Base-by-base conservation (phyloP, 1,140 invertebrate species). In the Drosophila repleta region DNA sequence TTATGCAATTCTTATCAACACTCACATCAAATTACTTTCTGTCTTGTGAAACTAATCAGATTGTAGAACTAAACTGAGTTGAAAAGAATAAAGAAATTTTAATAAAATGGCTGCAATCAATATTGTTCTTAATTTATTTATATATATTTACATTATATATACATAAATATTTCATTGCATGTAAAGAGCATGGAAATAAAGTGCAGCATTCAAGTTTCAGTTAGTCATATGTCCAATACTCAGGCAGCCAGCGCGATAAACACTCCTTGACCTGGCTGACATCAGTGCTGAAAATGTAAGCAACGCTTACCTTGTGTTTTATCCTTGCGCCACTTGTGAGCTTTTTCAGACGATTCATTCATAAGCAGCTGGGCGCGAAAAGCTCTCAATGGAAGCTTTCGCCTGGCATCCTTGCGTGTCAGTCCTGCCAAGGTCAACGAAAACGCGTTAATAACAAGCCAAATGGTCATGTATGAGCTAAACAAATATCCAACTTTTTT, bases 381-480 rank as follows among this genome's bases (percentile, higher is more conserved):
- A 67, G 56, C 66, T 49, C 56, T 18, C 35, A 35, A 10, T 11
- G 8, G 17, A 61, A 75, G 51, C 49, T 63, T 60, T 66, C 10
- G 13, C 37, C 26, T 26, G 21, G 46, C 41, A 24, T 41, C 49
- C 39, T 68, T 82, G 69, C 69, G 46, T 82, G 39, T 17, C 68
- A 82, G 79, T 70, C 74, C 65, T 53, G 61, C 29, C 74, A 82
- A 84, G 79, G 79, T 82, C 80, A 70, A 61, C 29, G n/a, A 39
- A 60, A 48, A 60, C 29, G 48, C 37, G 53, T 26, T 52, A 51
- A 39, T 68, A 13, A 35, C 46, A 45, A 39, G 53, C 49, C 13
- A 35, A 29, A 74, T 74, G 26, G 26, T 56, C 68, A 62, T 65
- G 49, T 32, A 61, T 77, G 63, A 35, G 43, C 58, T 61, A 24